Evolutionary conservation across 2,888 invertebrate genomes (phyloP), one percentile per base, ranked within the genome.

Genomic region (Drosophila merina): DNA sequence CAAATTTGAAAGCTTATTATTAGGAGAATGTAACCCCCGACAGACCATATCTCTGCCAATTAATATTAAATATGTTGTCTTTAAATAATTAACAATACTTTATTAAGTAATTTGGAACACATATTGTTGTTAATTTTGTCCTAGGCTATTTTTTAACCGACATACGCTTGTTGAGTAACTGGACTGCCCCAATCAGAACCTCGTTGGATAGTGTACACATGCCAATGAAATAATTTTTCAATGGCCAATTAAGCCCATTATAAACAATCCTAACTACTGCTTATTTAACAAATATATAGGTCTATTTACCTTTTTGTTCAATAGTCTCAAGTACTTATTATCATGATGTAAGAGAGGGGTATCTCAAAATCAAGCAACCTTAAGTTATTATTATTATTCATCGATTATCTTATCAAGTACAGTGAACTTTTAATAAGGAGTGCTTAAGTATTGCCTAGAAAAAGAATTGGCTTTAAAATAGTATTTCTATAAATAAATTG

Each of bases 211-310:
- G 28, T 20, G 31, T 42, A 42, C 40, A 57, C 57, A 25, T 33
- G 48, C 47, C 57, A 1, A 12, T 33, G 31, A 25, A 28, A 56
- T 56, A 25, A 47, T n/a, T 40, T 14, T n/a, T 14, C 47, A 7
- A 25, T 48, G 25, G 60, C 38, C 25, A 25, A 25, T 31, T 40
- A 57, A 60, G 26, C 57, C 57, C 31, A 25, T 38, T 48, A 31
- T 48, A 14, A 60, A 25, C 31, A 57, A 57, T 38, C n/a, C 57
- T 50, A 40, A 48, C 31, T 10, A 54, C 52, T 54, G 52, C 48
- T 57, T 48, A 44, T 33, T 36, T 38, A 54, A 36, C 31, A 40
- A 30, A 51, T 57, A 51, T 57, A 47, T 56, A 31, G 5, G 28
- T 40, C 47, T 51, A 42, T 40, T 30, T 12, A 26, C 42, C 14